Conservation (phyloP, 2,113 vertebrate species). For the Scortum barcoo region DNA sequence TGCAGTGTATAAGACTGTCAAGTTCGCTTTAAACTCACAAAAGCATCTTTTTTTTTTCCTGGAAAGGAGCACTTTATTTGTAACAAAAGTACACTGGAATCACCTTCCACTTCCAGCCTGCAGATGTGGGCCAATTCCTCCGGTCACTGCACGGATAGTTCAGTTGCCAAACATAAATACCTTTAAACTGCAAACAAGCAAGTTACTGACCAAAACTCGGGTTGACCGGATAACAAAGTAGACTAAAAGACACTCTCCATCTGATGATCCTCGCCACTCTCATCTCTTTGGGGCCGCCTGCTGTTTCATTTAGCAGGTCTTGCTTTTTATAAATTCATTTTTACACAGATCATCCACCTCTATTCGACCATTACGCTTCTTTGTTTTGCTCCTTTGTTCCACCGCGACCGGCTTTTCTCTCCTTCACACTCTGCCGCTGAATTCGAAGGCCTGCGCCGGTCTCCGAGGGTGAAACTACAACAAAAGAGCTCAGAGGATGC, state of each 20-base stretch:
- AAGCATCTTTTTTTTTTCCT: constrained; percentile 1
- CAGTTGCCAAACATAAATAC: background rate
- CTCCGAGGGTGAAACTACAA: constrained; percentile 43
- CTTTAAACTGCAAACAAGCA: constrained; percentile 8
- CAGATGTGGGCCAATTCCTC: constrained; percentile 4
- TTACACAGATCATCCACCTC: constrained; percentile 15
- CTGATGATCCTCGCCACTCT: constrained; percentile 19
- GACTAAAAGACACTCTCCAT: constrained; percentile 29
- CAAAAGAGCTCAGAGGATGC: constrained; percentile 40
- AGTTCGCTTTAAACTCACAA: constrained; percentile 45
- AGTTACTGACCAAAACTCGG: background rate
- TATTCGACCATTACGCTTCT: constrained; percentile 61
- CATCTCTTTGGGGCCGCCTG: constrained; percentile 24
- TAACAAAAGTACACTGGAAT: constrained; percentile 7
- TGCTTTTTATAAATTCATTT: constrained; percentile 24
- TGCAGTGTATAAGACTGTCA: constrained; percentile 23
- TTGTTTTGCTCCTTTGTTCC: constrained; percentile 73
- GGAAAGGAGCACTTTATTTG: constrained; percentile 14
- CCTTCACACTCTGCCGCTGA: background rate
- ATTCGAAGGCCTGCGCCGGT: constrained; percentile 26
- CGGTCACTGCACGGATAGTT: background rate
- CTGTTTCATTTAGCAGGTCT: constrained; percentile 6
- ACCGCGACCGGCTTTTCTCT: constrained; percentile 26
- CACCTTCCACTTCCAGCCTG: constrained; percentile 1
- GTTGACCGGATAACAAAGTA: background rate